Percentiles rank a stretch among this genome's conserved stretches.
phyloP scores from a whole-genome alignment of 2,797 vertebrate genomes.

The Simalia tracyae region DNA sequence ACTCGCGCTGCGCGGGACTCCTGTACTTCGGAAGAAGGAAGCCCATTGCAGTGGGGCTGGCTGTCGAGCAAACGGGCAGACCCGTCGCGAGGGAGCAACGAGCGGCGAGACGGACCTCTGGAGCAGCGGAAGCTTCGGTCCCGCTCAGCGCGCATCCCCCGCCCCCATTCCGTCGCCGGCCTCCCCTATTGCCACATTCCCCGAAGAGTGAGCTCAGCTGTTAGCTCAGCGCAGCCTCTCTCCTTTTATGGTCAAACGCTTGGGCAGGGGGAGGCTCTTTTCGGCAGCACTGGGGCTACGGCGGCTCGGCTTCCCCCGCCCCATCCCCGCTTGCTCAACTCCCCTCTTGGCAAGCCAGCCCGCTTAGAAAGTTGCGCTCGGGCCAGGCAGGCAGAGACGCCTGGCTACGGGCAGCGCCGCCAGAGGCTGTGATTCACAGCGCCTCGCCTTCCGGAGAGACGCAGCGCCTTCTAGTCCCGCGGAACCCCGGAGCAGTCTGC shows the following conservation, averaged over 20 bases:
- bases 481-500: background rate
- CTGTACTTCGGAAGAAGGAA: background rate
- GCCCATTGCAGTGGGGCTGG: background rate
- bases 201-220: conserved; percentile 68
- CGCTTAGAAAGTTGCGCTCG: background rate
- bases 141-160: background rate
- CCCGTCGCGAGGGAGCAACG: too few species aligned
- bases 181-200: conserved; percentile 63
- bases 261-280: conserved; percentile 65
- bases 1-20: background rate
- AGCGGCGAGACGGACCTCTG: background rate
- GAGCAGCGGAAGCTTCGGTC: background rate
- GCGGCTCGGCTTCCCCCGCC: background rate
- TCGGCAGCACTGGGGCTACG: background rate
- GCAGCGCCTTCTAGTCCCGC: background rate
- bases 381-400: background rate
- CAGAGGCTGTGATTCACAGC: background rate
- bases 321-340: background rate
- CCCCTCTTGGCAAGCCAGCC: background rate
- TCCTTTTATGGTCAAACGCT: conserved; percentile 72
- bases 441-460: background rate
- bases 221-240: conserved; percentile 47
- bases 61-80: background rate
- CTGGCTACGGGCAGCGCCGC: background rate
- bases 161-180: conserved; percentile 1